Base-by-base conservation (phyloP, 2,797 vertebrate genomes). In the Sebastes reedi region DNA sequence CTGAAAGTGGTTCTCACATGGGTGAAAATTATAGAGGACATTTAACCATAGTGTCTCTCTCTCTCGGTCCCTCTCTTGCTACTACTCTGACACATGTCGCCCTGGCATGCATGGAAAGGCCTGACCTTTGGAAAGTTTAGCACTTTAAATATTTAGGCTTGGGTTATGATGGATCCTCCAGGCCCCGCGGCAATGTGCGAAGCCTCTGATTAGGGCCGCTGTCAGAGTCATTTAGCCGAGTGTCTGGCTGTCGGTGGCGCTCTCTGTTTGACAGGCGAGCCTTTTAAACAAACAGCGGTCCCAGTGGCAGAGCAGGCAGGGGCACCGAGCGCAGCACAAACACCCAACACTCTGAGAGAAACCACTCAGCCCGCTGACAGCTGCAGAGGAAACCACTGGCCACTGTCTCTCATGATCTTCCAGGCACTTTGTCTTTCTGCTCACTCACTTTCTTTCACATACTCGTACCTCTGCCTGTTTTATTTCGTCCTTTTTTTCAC, bases 111-210 rank as follows among this genome's bases (percentile, higher is more conserved):
- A 91, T 88, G 95, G 94, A 95, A 96, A 95, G 93, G 91, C 91
- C 88, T 94, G 96, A 96, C 95, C 96, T 96, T 96, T 95, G 88
- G 89, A 95, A 96, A 96, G 95, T 96, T 96, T 95, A 95, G 92
- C 94, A 95, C 95, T 96, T 96, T 96, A 96, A 96, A 96, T 96
- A 96, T 96, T 96, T 96, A 96, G 94, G 94, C 95, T 94, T 92
- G 93, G 91, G 92, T 96, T 96, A 95, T 95, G 95, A 96, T 95
- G 95, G 93, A 96, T 95, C 94, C 94, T 95, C 92, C 91, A 92
- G 95, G 95, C 92, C 91, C 94, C 68, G 90, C 86, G 91, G 94
- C 94, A 95, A 94, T 94, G 94, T 94, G 94, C 80, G 90, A 95
- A 95, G 93, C 89, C 93, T 95, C 95, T 96, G 95, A 96, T 96